Evolutionary conservation across 2,113 vertebrate genomes (phyloP), one percentile per base, ranked within the genome.

Genomic region (Strix aluco): DNA sequence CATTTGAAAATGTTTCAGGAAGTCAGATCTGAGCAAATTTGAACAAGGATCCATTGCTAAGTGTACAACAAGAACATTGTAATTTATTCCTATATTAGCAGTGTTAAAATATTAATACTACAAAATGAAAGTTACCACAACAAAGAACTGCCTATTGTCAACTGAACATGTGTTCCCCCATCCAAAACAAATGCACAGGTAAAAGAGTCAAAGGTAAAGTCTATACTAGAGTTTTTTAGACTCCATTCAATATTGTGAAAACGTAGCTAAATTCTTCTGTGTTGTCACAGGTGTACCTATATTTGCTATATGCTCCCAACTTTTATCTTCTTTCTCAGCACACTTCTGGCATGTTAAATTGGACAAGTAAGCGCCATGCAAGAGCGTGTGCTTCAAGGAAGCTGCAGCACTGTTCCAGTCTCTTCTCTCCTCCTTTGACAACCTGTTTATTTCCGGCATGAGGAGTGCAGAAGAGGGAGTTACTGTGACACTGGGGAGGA

Each of bases 161-260:
- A 25, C 15, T 34, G 44, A 77, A 63, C 5, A 9, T 0, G 0
- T 5, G 10, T 16, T 21, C 6, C 27, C 13, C 15, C 14, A 74
- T 27, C 27, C 36, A 89, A 86, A 93, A 72, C 25, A 83, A 65
- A 52, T 1, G 0, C 1, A 1, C 25, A 58, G 19, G 26, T 21
- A 38, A 66, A 57, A 78, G 20, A 42, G 5, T 23, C 6, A 73
- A 81, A 58, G 8, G 18, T 79, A 21, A 86, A 65, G 34, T 11
- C 54, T 44, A 10, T 7, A 27, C 16, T 12, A 61, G 36, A 90
- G 19, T 47, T 40, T 47, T 61, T 77, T 36, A 18, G 21, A 46
- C 34, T 81, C 46, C 25, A 66, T 40, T 61, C 8, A 70, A 34
- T 34, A 51, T 10, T 72, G 23, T 58, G 30, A 94, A 62, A 27